Conservation (phyloP, 2,113 vertebrate genomes). For the Cyprinodon variegatus region DNA sequence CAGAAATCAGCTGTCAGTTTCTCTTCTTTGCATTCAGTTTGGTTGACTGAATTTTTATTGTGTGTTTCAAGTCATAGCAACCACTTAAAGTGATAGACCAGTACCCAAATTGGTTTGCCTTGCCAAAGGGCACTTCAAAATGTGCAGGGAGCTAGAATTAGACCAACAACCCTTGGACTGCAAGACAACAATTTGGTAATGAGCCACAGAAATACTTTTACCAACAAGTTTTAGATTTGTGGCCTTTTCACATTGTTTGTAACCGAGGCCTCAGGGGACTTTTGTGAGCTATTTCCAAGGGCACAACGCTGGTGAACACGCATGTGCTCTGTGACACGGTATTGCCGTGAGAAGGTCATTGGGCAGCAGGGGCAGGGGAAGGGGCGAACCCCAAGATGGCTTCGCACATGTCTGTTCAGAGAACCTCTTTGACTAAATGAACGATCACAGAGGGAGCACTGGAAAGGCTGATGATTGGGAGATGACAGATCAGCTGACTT, state of each 20-base stretch:
- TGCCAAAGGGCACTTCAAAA: no score
- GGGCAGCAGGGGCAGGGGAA: slow-evolving; percentile 77
- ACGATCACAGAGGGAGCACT: slow-evolving; percentile 74
- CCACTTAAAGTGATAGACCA: no score
- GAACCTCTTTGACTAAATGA: slow-evolving; percentile 79
- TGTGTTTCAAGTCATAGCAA: no score
- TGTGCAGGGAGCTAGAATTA: no score
- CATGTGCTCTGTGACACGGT: slow-evolving; percentile 81
- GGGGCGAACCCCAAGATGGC: slow-evolving; percentile 78
- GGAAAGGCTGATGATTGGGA: slow-evolving; percentile 58
- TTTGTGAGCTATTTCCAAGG: slow-evolving; percentile 37
- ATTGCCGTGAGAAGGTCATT: slow-evolving; percentile 82
- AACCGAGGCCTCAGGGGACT: slow-evolving; percentile 22
- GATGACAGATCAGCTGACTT: slow-evolving; percentile 27
- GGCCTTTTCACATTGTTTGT: slow-evolving; percentile 11
- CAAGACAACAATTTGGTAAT: no score
- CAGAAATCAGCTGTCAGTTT: neutral
- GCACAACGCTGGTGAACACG: slow-evolving; percentile 74
- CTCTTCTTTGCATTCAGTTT: neutral
- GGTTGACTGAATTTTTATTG: no score
- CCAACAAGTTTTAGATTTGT: slow-evolving; percentile 3
- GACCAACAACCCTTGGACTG: no score
- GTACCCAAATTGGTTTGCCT: no score
- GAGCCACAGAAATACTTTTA: neutral
- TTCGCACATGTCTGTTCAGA: slow-evolving; percentile 78